Base-by-base conservation (phyloP, 1,140 invertebrate species). In the Papilio aristodemus region DNA sequence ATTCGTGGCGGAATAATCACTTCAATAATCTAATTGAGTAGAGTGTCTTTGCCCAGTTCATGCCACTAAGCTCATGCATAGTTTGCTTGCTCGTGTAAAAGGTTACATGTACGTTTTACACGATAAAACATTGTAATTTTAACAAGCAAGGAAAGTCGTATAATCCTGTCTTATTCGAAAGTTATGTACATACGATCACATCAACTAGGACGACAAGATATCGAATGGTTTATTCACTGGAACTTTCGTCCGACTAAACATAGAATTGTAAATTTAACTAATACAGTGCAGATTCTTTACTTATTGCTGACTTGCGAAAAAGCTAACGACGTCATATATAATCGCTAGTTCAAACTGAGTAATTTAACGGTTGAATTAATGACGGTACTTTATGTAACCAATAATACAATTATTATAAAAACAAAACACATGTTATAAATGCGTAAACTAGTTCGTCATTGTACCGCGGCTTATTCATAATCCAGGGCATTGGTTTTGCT, bases 341-440 rank as follows among this genome's bases (percentile, higher is more conserved):
- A 54, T 54, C 0, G 19, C 19, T 54, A 54, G 9, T 22, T 11
- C 19, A 54, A 25, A 22, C 9, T 13, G 10, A 9, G 4, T 54
- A 8, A 46, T 54, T 46, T 54, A 54, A 54, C 19, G 19, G 4
- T 54, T 54, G 10, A 22, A 54, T 54, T 54, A 54, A 54, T 22
- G 19, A 50, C 19, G 46, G 9, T 54, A 54, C 9, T 54, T 54
- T 54, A 22, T 13, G 46, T 54, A 54, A 54, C 22, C 17, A 11
- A 9, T 54, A 54, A 54, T 54, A 10, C 10, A 22, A 54, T 43
- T 43, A 43, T 54, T 54, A 22, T 10, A 8, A 22, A 50, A 22
- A 19, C 9, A 54, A 11, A 25, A 54, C 46, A 54, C 22, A 8
- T 22, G 13, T 54, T 54, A 22, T 1, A 54, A 25, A 22, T 25